Evolutionary conservation across 2,888 invertebrate genomes (phyloP).

Genomic region (Keiferia lycopersicella): DNA sequence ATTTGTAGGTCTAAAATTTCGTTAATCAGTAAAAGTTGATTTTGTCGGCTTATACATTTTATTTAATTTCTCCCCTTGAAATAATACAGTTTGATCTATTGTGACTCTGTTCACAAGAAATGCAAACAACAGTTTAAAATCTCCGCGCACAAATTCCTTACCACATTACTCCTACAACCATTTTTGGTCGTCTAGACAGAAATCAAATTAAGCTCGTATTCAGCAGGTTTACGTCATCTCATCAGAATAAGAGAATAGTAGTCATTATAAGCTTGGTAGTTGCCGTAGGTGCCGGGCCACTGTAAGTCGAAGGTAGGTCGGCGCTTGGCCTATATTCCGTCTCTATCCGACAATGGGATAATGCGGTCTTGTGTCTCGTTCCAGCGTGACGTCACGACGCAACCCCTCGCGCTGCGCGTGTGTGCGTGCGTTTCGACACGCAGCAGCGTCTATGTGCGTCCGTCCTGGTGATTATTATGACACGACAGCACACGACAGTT

Average conservation of each 20-base stretch:
- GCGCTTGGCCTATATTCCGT: constrained; percentile 77
- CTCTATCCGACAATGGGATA: constrained; percentile 46
- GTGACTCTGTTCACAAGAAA: neutral
- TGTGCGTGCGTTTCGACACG: constrained; percentile 57
- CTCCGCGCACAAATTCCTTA: neutral
- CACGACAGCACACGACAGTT: constrained; percentile 37
- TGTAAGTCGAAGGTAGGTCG: constrained; percentile 73
- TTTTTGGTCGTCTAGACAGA: constrained; percentile 11
- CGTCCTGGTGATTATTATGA: constrained; percentile 49
- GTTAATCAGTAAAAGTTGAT: too few relatives aligned
- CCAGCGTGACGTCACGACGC: constrained; percentile 73
- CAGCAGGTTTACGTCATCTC: constrained; percentile 36
- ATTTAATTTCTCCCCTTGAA: too few relatives aligned
- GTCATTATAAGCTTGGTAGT: constrained; percentile 57
- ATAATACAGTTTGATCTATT: too few relatives aligned
- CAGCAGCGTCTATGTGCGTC: constrained; percentile 45
- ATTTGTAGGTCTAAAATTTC: too few relatives aligned
- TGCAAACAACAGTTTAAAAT: neutral
- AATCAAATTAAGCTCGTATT: constrained; percentile 22
- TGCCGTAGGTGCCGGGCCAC: constrained; percentile 61
- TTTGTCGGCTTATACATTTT: too few relatives aligned
- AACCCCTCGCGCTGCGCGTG: constrained; percentile 52
- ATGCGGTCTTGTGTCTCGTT: constrained; percentile 48
- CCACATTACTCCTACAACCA: neutral
- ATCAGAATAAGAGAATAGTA: constrained; percentile 36